A percentile compares a stretch with the other conserved stretches of the same genome.
phyloP scores from a whole-genome alignment of 2,888 invertebrate species.

The Eledone cirrhosa region DNA sequence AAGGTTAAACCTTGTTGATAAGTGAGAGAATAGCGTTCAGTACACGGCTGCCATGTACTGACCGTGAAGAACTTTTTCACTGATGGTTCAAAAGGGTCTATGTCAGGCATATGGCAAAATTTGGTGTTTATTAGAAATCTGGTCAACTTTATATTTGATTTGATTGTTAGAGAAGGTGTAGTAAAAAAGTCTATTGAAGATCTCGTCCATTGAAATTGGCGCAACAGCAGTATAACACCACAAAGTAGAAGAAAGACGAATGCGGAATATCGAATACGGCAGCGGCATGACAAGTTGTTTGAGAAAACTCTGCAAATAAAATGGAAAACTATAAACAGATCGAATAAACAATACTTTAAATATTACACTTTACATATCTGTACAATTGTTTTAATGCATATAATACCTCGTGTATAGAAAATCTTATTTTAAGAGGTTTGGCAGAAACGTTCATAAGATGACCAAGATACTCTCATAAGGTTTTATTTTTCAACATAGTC shows the following conservation, averaged over 20 bases:
- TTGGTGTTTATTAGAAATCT: conserved; percentile 57
- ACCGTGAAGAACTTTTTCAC: conserved; percentile 43
- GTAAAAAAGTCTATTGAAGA: neutral
- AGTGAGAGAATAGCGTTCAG: conserved; percentile 46
- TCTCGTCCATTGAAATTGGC: neutral
- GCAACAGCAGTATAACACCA: neutral
- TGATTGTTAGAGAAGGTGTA: neutral
- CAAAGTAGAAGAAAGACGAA: neutral
- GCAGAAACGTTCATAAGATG: too few relatives aligned
- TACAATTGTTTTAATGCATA: too few relatives aligned
- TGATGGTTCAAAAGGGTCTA: conserved; percentile 56
- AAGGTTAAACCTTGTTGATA: conserved; percentile 46
- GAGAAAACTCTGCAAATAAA: neutral
- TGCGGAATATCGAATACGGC: neutral
- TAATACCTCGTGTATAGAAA: too few relatives aligned
- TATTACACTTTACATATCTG: too few relatives aligned
- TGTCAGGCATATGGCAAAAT: conserved; percentile 57
- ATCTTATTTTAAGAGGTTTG: too few relatives aligned
- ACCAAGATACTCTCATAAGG: too few relatives aligned
- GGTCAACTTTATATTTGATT: neutral
- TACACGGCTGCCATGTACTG: conserved; percentile 43
- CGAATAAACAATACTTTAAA: too few relatives aligned
- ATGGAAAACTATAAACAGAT: too few relatives aligned
- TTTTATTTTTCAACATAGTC: too few relatives aligned
- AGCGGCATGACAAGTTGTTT: neutral